phyloP scores from a whole-genome alignment of 2,113 vertebrate genomes.

The Phrynosoma platyrhinos region DNA sequence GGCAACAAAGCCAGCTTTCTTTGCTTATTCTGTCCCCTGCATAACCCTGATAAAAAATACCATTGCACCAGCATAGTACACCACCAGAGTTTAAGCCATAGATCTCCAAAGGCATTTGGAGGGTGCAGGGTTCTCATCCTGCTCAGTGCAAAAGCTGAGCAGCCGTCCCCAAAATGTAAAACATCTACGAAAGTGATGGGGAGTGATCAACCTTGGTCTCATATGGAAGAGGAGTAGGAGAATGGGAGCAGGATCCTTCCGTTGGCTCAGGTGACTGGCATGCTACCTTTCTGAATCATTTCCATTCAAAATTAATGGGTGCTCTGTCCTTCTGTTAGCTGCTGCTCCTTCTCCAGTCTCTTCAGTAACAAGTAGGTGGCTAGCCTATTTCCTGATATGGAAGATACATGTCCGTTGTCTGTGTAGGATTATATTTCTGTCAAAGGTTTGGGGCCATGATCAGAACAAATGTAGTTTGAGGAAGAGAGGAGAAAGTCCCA shows the following conservation, averaged over 20 bases:
- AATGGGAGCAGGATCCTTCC: neutral
- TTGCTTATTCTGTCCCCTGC: too few species aligned
- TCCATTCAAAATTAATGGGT: neutral
- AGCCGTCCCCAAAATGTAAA: too few species aligned
- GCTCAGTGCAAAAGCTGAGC: too few species aligned
- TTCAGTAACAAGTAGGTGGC: neutral
- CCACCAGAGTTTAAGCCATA: too few species aligned
- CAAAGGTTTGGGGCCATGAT: neutral
- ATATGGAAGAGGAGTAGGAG: neutral
- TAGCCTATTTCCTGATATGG: constrained; percentile 4
- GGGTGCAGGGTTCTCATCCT: too few species aligned
- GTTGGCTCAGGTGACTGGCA: neutral
- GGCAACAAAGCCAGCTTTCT: too few species aligned
- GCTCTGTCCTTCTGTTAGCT: neutral
- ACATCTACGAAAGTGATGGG: too few species aligned
- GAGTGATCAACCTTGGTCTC: too few species aligned
- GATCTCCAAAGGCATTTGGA: too few species aligned
- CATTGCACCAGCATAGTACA: too few species aligned
- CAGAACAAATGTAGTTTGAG: constrained; percentile 26
- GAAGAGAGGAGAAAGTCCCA: constrained; percentile 20
- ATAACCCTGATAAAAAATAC: too few species aligned
- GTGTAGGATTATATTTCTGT: constrained; percentile 17
- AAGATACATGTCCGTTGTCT: constrained; percentile 8
- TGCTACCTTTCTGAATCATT: neutral
- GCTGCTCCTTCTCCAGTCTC: constrained; percentile 1